phyloP scores from a whole-genome alignment of 2,797 vertebrate species.

The Clarias laeviceps region DNA sequence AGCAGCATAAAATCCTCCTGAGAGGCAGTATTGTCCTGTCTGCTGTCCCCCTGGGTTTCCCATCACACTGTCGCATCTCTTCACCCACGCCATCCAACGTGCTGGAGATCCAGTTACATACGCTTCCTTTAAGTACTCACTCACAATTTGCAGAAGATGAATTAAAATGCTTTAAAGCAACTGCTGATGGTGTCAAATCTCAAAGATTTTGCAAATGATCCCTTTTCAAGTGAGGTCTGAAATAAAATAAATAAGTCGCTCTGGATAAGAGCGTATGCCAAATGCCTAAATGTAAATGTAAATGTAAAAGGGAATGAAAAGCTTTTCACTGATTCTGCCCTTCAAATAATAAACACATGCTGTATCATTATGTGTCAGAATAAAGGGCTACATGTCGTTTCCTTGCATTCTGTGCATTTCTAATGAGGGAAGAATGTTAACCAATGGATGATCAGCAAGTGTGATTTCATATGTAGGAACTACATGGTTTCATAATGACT shows the following conservation, averaged over 20 bases:
- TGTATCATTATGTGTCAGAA: slow-evolving; percentile 75
- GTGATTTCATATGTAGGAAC: slow-evolving; percentile 72
- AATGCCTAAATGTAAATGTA: too few species aligned
- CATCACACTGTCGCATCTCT: slow-evolving; percentile 75
- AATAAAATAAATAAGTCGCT: too few species aligned
- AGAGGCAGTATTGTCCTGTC: slow-evolving; percentile 79
- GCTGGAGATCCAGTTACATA: slow-evolving; percentile 60
- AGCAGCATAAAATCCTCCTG: slow-evolving; percentile 81
- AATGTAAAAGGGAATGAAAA: slow-evolving; percentile 68
- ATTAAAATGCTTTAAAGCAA: slow-evolving; percentile 65
- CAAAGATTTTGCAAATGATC: slow-evolving; percentile 69
- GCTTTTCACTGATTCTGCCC: slow-evolving; percentile 70
- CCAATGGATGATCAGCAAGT: slow-evolving; percentile 71
- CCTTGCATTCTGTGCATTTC: slow-evolving; percentile 58
- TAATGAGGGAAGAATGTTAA: slow-evolving; percentile 66
- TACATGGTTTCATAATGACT: slow-evolving; percentile 68
- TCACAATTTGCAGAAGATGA: slow-evolving; percentile 73
- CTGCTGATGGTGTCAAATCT: slow-evolving; percentile 68
- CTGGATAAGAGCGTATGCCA: too few species aligned
- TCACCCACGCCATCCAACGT: slow-evolving; percentile 70
- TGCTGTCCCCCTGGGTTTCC: slow-evolving; percentile 76
- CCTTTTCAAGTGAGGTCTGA: slow-evolving; percentile 62
- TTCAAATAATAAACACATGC: slow-evolving; percentile 66
- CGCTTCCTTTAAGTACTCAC: slow-evolving; percentile 67
- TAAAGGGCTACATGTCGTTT: slow-evolving; percentile 61